Base-by-base conservation (phyloP, 2,113 vertebrate species). In the Riparia riparia region DNA sequence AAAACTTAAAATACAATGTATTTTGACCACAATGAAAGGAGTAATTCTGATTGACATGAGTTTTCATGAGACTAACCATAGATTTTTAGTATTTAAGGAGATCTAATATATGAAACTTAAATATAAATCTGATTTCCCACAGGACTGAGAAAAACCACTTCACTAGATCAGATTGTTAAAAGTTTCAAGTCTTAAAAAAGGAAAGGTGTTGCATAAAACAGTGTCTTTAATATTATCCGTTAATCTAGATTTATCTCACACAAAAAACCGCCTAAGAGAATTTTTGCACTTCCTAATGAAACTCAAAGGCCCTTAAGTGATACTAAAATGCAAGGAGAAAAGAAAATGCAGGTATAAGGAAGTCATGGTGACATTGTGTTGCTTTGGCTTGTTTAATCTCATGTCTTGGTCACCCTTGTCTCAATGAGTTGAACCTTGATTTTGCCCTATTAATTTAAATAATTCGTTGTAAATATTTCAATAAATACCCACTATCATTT, bases 251-350 rank as follows among this genome's bases (percentile, higher is more conserved):
- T 47, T 84, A 57, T 22, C 15, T 63, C 29, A 17, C 8, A 42
- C 4, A 60, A 22, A 42, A 50, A 31, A 49, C 0, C 1, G 6
- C 32, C n/a, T 31, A 20, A 17, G 24, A 37, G 1, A 21, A 7
- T 54, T 87, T 74, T 87, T 45, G 9, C 3, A 41, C 22, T 45
- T 65, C 50, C 18, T 45, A 20, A 19, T n/a, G 31, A 42, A 90
- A 54, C 8, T 56, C 41, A 41, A 34, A 56, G 9, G 10, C 4
- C 7, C 4, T 82, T 34, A 20, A 22, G 16, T 47, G 54, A 14
- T 29, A 31, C 44, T 54, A 50, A 74, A 74, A 47, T 64, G 17
- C 18, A 56, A 50, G n/a, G 11, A 69, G 28, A 74, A 70, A 73
- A 37, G 20, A 25, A 6, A 70, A 47, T 42, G 57, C 26, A 70